phyloP scores from a whole-genome alignment of 2,797 vertebrate species.

The Prunella strophiata region DNA sequence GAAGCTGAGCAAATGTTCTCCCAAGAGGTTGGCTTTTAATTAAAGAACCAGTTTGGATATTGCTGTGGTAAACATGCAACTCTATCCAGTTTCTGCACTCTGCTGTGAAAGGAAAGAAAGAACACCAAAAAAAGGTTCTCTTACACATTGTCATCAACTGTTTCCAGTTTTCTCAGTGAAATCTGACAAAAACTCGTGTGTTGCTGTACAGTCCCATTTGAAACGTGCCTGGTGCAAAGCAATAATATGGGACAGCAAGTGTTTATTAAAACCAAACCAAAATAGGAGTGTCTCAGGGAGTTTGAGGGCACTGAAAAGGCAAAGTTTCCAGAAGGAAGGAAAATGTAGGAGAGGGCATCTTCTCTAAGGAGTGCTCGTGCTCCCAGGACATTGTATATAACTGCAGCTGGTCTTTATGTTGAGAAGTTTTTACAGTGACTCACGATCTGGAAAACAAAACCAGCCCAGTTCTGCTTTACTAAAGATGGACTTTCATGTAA shows the following conservation, averaged over 20 bases:
- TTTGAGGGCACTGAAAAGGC: neutral
- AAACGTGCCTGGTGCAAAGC: neutral
- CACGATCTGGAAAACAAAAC: neutral
- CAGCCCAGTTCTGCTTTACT: neutral
- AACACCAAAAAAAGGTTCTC: neutral
- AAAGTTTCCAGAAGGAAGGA: neutral
- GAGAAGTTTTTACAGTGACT: constrained; percentile 26
- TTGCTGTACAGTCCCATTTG: neutral
- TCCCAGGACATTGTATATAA: neutral
- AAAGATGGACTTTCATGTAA: neutral
- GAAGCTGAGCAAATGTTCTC: constrained; percentile 7
- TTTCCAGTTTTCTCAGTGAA: neutral
- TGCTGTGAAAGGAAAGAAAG: neutral
- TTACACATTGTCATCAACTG: neutral
- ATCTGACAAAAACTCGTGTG: neutral
- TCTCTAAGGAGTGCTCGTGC: neutral
- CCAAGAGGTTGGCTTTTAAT: constrained; percentile 38
- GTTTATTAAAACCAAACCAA: neutral
- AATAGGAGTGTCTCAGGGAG: neutral
- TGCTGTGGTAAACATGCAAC: constrained; percentile 10
- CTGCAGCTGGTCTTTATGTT: neutral
- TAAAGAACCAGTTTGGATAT: constrained; percentile 42
- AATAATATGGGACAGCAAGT: neutral
- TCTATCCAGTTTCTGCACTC: neutral
- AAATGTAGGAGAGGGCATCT: neutral